These are phyloP conservation scores for Drosophila chauvacae DNA, from an alignment of 1,140 invertebrate species.

Conservation along the genomic window DNA sequence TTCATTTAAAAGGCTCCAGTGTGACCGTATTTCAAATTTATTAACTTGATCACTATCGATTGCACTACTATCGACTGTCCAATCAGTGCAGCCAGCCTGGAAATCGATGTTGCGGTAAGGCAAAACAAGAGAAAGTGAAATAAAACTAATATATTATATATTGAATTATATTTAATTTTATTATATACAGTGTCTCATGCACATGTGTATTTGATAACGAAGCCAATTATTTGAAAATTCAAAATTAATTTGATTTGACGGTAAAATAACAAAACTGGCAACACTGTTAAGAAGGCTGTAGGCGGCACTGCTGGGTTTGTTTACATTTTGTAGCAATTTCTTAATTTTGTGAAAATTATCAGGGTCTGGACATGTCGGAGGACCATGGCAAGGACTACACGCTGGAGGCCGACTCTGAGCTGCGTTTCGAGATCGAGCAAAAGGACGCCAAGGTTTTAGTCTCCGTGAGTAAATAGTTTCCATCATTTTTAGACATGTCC, in stretches of 20 bases:
- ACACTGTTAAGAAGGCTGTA: neutral
- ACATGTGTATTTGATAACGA: neutral
- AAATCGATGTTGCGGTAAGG: neutral
- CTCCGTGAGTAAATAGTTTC: constrained; percentile 87
- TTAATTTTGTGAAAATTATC: neutral
- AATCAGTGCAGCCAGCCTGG: neutral
- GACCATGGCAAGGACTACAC: constrained; percentile 88
- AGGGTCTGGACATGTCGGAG: constrained; percentile 57
- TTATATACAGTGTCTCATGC: no score
- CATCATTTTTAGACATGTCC: neutral
- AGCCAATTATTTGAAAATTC: neutral
- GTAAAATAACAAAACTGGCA: neutral
- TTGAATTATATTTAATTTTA: no score
- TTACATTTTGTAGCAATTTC: constrained; percentile 12
- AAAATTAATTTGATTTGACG: neutral
- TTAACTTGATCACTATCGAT: neutral
- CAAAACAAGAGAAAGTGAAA: no score
- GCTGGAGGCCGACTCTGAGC: constrained; percentile 94
- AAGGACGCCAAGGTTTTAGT: constrained; percentile 93
- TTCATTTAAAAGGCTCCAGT: neutral
- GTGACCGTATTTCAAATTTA: neutral
- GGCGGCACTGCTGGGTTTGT: neutral
- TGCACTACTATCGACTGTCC: neutral
- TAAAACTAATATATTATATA: no score
- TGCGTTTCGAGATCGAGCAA: constrained; percentile 96